phyloP scores from a whole-genome alignment of 92 coral and sea anemone species.

The Nematostella vectensis region DNA sequence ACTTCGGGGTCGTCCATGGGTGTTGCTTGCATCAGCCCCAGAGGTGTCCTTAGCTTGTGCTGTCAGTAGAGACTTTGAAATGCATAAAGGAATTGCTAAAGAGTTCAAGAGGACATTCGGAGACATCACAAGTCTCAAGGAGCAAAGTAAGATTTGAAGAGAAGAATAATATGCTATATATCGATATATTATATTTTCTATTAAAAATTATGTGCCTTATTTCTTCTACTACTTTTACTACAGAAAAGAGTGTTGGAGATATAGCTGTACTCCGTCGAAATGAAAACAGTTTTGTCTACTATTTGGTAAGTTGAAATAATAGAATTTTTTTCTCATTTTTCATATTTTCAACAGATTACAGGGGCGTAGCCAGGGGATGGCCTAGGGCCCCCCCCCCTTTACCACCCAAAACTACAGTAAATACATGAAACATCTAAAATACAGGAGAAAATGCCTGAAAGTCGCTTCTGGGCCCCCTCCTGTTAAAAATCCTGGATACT shows the following conservation, averaged over 20 bases:
- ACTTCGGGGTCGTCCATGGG: conserved; percentile 66
- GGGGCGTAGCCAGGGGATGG: no score
- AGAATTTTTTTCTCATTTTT: no score
- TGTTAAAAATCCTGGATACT: no score
- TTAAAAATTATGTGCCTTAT: not conserved
- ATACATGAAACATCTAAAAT: no score
- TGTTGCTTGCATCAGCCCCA: conserved; percentile 54
- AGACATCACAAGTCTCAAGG: conserved; percentile 39
- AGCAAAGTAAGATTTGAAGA: conserved; percentile 47
- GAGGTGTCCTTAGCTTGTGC: conserved; percentile 67
- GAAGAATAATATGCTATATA: not conserved
- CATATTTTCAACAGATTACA: no score
- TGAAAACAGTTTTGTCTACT: conserved; percentile 76
- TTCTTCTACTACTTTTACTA: no score
- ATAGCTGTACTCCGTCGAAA: conserved; percentile 58
- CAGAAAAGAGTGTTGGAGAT: conserved; percentile 67
- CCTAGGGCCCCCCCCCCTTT: no score
- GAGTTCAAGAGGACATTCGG: conserved; percentile 74
- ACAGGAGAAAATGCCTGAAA: no score
- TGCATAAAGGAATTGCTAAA: conserved; percentile 76
- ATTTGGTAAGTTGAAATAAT: conserved; percentile 92
- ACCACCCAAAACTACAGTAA: no score
- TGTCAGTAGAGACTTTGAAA: conserved; percentile 79
- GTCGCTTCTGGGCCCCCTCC: no score
- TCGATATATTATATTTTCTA: not conserved